Conservation (phyloP, 2,113 vertebrate species). For the Addax nasomaculatus region DNA sequence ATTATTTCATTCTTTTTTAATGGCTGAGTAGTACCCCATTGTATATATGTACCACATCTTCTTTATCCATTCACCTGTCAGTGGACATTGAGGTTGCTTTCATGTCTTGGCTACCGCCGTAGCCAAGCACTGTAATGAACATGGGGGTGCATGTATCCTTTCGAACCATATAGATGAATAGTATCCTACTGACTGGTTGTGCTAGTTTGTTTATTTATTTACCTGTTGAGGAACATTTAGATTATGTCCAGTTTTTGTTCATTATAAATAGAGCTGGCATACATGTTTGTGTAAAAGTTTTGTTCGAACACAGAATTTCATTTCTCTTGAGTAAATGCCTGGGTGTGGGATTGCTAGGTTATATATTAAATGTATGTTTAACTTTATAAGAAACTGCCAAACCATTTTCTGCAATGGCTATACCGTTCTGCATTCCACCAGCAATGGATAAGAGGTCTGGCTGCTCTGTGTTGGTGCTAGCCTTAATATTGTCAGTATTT, state of each 20-base stretch:
- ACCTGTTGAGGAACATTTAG: neutral
- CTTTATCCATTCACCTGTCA: neutral
- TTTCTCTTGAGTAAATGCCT: neutral
- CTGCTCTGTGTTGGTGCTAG: neutral
- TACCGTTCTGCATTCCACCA: neutral
- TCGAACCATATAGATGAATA: neutral
- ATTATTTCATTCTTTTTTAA: neutral
- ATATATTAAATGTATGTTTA: neutral
- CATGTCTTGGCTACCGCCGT: neutral
- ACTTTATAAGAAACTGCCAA: neutral
- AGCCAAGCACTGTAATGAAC: neutral
- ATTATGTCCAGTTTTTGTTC: neutral
- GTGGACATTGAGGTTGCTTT: neutral
- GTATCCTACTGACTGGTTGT: neutral
- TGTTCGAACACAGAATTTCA: neutral
- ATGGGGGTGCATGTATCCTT: accelerated
- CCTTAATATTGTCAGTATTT: neutral
- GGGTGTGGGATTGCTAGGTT: neutral
- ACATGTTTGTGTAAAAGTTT: neutral
- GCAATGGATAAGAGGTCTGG: neutral
- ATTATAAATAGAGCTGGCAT: neutral
- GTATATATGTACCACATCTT: neutral
- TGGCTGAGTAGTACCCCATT: neutral
- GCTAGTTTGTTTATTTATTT: neutral
- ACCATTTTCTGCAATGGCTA: neutral